phyloP scores from a whole-genome alignment of 2,888 invertebrate genomes.

The Macropis europaea region DNA sequence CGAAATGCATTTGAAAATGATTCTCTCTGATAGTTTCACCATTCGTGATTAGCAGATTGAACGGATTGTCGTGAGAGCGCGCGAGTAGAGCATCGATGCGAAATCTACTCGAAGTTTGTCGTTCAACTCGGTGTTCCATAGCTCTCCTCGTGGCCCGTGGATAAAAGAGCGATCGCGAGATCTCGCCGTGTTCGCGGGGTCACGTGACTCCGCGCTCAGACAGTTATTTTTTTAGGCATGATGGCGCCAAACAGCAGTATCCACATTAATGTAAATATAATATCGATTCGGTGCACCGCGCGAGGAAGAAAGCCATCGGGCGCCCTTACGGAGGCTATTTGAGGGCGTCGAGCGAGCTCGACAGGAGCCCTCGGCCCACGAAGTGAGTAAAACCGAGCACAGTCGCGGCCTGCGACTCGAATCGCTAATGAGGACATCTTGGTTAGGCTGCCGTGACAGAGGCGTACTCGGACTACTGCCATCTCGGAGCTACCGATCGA shows the following conservation, averaged over 20 bases:
- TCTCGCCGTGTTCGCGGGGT: constrained; percentile 76
- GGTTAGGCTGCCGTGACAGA: constrained; percentile 75
- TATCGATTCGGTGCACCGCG: constrained; percentile 71
- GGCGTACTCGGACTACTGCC: constrained; percentile 55
- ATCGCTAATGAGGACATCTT: constrained; percentile 82
- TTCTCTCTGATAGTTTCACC: no score
- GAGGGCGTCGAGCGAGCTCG: constrained; percentile 59
- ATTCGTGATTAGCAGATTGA: no score
- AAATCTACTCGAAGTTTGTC: constrained; percentile 4
- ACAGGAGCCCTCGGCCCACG: constrained; percentile 56
- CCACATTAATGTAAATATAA: constrained; percentile 79
- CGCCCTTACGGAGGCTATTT: constrained; percentile 58
- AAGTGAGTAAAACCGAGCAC: constrained; percentile 74
- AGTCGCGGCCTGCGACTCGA: constrained; percentile 72
- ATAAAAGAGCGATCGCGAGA: constrained; percentile 60
- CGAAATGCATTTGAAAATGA: no score
- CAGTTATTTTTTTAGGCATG: constrained; percentile 82
- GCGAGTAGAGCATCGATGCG: no score
- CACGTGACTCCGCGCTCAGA: constrained; percentile 80
- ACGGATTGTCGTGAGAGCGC: no score
- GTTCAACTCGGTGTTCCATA: constrained; percentile 42
- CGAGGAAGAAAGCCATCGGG: constrained; percentile 64
- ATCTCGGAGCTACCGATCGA: constrained; percentile 50
- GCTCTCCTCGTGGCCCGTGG: not conserved
- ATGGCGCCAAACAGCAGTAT: constrained; percentile 82